Base-by-base conservation (phyloP, 2,888 invertebrate genomes). In the Hydriomena furcata region DNA sequence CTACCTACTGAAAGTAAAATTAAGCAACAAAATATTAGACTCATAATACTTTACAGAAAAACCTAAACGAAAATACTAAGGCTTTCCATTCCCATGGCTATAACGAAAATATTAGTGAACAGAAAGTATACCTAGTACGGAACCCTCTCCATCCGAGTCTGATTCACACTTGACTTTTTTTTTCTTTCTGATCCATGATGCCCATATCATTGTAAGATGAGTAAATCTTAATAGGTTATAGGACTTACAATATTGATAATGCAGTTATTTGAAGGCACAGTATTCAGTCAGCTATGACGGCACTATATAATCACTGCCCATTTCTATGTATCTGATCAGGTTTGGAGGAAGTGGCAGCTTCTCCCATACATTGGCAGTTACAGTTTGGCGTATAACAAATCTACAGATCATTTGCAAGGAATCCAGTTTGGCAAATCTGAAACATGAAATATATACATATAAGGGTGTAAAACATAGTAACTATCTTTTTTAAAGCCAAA, bases 361-460 rank as follows among this genome's bases (percentile, higher is more conserved):
- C 63, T 92, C 92, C 82, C 94, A 94, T 68, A 93, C 92, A 76
- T 93, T 93, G 59, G 93, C 87, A 60, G 93, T 84, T 36, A 93
- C 94, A 62, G 93, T 92, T 79, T 94, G 94, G 61, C 94, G 89
- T 63, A 95, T 94, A 20, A 94, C 94, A 89, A 94, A 95, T 66
- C 95, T 92, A 79, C 95, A 94, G 63, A 94, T 91, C 87, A 94
- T 94, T 82, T 94, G 94, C 65, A 95, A 72, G 65, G 71, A 94
- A 91, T 79, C 94, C 90, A 76, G 85, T 89, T 91, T 94, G 86
- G 67, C 93, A 93, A 83, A 95, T 92, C 76, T 95, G 91, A 58
- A 94, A 85, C 34, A 27, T 7, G 10, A 17, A n/a, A 21, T 23
- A 17, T 3, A 4, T 3, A 2, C 4, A 4, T 17, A 3, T 17